Evolutionary conservation across 2,797 vertebrate genomes (phyloP).

Genomic region (Babyrousa celebensis): DNA sequence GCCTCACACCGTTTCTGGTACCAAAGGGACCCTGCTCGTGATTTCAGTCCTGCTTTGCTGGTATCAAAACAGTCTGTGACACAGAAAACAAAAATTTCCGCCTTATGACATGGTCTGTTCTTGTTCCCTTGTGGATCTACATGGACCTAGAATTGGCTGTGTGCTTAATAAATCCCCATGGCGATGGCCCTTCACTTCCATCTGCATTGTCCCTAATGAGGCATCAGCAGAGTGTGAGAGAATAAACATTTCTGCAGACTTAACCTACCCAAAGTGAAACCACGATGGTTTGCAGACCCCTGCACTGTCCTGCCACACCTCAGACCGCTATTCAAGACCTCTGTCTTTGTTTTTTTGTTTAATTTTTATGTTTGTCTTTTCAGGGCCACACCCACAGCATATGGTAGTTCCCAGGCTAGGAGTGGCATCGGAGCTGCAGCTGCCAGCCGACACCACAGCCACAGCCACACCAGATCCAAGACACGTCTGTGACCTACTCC

Average conservation of each 20-base stretch:
- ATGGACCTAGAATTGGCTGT: no score
- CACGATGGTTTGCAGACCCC: accelerated
- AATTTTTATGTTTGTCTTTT: no score
- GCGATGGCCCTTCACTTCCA: background rate
- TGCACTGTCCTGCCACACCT: accelerated
- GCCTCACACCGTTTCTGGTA: accelerated
- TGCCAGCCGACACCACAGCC: no score
- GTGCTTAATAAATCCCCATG: background rate
- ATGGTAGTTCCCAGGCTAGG: no score
- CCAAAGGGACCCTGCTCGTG: background rate
- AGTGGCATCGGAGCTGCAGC: no score
- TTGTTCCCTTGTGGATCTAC: background rate
- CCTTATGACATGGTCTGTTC: background rate
- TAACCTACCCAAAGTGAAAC: accelerated
- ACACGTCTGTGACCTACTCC: no score
- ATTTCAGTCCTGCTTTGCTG: background rate
- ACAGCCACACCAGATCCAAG: no score
- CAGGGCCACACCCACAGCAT: no score
- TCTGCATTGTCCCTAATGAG: background rate
- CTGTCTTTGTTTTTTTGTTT: no score
- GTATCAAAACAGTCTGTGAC: background rate
- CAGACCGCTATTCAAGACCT: no score
- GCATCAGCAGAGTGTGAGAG: background rate
- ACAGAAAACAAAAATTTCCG: background rate
- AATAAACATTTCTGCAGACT: background rate